Evolutionary conservation across 2,797 vertebrate genomes (phyloP).

Genomic region (Rhinogobio ventralis): DNA sequence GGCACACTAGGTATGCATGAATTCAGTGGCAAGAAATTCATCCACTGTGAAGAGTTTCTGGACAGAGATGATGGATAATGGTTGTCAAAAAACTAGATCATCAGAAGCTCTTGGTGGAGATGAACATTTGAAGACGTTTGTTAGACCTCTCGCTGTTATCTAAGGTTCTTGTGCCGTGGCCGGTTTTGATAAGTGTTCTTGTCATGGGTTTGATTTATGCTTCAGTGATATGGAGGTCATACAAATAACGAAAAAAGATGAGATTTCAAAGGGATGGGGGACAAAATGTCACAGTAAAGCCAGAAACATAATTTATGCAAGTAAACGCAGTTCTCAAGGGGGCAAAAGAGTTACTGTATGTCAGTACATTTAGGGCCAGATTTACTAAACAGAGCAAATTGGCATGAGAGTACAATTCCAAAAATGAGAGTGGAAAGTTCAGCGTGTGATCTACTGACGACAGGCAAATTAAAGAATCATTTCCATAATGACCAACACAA

Average conservation of each 20-base stretch:
- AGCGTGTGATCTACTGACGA: background rate
- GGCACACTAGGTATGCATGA: background rate
- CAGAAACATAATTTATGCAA: conserved; percentile 17
- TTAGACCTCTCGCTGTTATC: conserved; percentile 25
- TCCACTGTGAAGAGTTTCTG: background rate
- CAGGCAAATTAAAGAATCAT: background rate
- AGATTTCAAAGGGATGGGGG: conserved; percentile 11
- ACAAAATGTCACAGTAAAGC: conserved; percentile 13
- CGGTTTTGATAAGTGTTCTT: background rate
- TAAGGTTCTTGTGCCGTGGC: background rate
- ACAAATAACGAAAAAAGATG: conserved; percentile 28
- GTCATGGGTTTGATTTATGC: conserved; percentile 14
- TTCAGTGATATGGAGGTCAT: conserved; percentile 6
- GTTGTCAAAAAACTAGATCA: background rate
- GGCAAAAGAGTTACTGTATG: background rate
- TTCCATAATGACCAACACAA: too few species aligned
- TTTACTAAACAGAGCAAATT: background rate
- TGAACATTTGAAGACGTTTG: background rate
- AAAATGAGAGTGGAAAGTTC: background rate
- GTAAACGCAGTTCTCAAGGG: background rate
- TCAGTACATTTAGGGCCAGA: background rate
- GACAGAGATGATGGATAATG: background rate
- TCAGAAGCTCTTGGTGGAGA: conserved; percentile 25
- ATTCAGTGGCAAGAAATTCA: background rate
- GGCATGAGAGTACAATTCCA: background rate